These are phyloP conservation scores for Julus scandinavius DNA, from an alignment of 2,888 invertebrate genomes.

Conservation along the genomic window DNA sequence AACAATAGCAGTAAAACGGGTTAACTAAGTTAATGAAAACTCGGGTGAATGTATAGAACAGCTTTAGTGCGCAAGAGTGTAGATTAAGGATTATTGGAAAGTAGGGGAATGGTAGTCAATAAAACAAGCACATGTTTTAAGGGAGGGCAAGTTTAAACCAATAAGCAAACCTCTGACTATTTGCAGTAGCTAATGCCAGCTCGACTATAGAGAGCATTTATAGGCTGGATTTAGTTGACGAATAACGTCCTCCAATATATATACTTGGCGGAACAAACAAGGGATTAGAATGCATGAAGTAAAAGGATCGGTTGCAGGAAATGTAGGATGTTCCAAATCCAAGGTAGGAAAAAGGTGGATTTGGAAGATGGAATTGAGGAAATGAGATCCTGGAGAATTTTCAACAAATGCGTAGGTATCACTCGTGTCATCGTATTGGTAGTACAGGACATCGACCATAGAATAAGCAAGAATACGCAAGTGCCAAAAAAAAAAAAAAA, in stretches of 20 bases:
- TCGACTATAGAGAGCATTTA: neutral
- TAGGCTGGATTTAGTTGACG: constrained; percentile 17
- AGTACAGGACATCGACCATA: neutral
- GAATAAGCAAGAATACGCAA: neutral
- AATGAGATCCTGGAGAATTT: constrained; percentile 12
- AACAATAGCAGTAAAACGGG: neutral
- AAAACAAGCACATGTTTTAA: constrained; percentile 23
- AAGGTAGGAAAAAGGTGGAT: constrained; percentile 32
- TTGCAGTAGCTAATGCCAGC: constrained; percentile 17
- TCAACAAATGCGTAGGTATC: neutral
- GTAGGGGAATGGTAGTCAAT: constrained; percentile 14
- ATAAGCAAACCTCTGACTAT: neutral
- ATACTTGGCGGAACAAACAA: constrained; percentile 23
- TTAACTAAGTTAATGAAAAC: neutral
- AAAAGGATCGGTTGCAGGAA: constrained; percentile 19
- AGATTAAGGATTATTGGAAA: constrained; percentile 36
- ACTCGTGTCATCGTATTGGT: neutral
- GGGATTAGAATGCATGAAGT: constrained; percentile 32
- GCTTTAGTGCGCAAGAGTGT: neutral
- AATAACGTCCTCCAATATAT: constrained; percentile 9
- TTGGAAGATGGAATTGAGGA: neutral
- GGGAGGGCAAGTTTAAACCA: neutral
- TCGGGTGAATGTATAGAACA: neutral
- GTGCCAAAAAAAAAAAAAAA: no score
- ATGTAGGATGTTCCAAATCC: constrained; percentile 31